phyloP scores from a whole-genome alignment of 2,888 invertebrate species.

The Rotaria magnacalcarata region DNA sequence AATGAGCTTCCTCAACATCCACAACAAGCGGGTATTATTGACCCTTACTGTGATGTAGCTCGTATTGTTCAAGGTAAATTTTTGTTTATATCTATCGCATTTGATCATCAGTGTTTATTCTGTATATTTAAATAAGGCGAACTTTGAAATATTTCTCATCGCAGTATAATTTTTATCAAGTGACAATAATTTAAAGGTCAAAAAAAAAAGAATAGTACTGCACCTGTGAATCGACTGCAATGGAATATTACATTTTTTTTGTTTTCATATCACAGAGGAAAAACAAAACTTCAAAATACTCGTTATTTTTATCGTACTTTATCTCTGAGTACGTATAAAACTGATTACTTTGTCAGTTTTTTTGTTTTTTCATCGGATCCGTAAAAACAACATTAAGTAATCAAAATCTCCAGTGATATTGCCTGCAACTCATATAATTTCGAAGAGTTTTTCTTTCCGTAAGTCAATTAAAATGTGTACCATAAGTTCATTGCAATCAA shows the following conservation, averaged over 20 bases:
- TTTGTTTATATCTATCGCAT: neutral
- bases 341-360: neutral
- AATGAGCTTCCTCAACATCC: conserved; percentile 13
- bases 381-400: neutral
- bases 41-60: conserved; percentile 86
- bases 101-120: too few species aligned
- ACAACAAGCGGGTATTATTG: conserved; percentile 85
- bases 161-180: neutral
- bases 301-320: neutral
- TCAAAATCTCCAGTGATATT: neutral
- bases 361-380: neutral
- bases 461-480: too few species aligned
- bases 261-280: neutral
- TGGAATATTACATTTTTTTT: neutral
- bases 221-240: neutral
- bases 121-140: too few species aligned
- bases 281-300: neutral
- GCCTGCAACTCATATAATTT: neutral
- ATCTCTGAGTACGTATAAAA: neutral
- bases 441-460: too few species aligned
- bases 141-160: too few species aligned
- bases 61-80: conserved; percentile 71
- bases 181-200: neutral
- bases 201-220: neutral
- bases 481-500: too few species aligned